Evolutionary conservation across 2,888 invertebrate species (phyloP).

Genomic region (Agonopterix alstromeriana): DNA sequence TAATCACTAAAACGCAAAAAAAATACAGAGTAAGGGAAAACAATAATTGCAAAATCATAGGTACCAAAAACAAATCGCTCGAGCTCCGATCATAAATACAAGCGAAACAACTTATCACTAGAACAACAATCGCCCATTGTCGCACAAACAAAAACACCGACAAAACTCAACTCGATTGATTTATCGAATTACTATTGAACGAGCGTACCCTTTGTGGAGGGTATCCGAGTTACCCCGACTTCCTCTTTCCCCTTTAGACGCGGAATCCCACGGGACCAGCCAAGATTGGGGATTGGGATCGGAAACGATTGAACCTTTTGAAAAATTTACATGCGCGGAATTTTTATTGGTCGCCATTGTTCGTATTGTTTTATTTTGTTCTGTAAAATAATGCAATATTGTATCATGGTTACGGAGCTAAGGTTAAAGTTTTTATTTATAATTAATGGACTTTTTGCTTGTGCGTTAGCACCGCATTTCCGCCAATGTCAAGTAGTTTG

Average conservation of each 20-base stretch:
- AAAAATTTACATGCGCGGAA: constrained; percentile 36
- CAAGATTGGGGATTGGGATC: constrained; percentile 40
- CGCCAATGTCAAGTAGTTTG: no score
- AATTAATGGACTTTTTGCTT: no score
- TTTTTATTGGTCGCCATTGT: not conserved
- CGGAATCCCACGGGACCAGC: constrained; percentile 22
- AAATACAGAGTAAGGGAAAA: no score
- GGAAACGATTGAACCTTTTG: constrained; percentile 36
- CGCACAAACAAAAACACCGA: constrained; percentile 18
- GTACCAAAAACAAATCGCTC: no score
- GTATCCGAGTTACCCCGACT: no score
- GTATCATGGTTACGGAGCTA: no score
- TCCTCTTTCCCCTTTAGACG: constrained; percentile 12
- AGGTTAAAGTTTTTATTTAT: no score
- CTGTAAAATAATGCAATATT: no score
- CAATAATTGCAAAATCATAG: no score
- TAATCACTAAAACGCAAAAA: no score
- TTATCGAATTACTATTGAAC: constrained; percentile 54
- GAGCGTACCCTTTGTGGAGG: constrained; percentile 8
- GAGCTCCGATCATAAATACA: no score
- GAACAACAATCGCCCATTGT: constrained; percentile 9
- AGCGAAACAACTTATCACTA: not conserved
- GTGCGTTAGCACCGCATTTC: no score
- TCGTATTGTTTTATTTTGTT: not conserved
- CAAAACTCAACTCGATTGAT: constrained; percentile 37